Base-by-base conservation (phyloP, 2,888 invertebrate genomes). In the Eupelmus urozonus region DNA sequence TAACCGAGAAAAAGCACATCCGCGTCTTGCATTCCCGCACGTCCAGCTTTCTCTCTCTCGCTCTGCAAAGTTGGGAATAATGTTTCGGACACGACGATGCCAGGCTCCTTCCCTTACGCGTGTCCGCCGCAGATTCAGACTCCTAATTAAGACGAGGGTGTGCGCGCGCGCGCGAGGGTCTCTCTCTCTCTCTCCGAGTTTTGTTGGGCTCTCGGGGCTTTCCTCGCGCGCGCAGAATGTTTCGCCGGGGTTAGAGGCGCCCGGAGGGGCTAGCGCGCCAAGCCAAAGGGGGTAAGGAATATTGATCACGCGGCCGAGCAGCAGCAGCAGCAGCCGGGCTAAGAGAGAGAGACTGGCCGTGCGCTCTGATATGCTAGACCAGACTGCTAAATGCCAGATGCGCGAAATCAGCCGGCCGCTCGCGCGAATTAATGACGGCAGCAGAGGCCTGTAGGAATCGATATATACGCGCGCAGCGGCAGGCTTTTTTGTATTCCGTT, bases 101-200 rank as follows among this genome's bases (percentile, higher is more conserved):
- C 65, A 55, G 20, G n/a, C n/a, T 53, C 73, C 85, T 86, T 85
- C 87, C 87, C 90, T 91, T 91, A 92, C 91, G 94, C 93, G 94
- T 94, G 94, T 94, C 94, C 94, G 93, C 94, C 93, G 92, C 94
- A 94, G 94, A 94, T 94, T 94, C 94, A 93, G 93, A 93, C 93
- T 94, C 93, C 94, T 94, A 94, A 94, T 94, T 94, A 94, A 94
- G 94, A 94, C 93, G 91, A 93, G 93, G 93, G 92, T 92, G 91
- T 88, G 88, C 34, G 34, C 9, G 3, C 5, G 34, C 9, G 34
- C 34, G 5, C 3, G 45, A 88, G 88, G 86, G n/a, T n/a, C n/a
- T n/a, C n/a, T n/a, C n/a, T n/a, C n/a, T n/a, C n/a, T n/a, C n/a
- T n/a, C n/a, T n/a, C n/a, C 84, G 84, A 86, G 87, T 85, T 86